Conservation (phyloP, 2,888 invertebrate species). For the Pelosia muscerda region DNA sequence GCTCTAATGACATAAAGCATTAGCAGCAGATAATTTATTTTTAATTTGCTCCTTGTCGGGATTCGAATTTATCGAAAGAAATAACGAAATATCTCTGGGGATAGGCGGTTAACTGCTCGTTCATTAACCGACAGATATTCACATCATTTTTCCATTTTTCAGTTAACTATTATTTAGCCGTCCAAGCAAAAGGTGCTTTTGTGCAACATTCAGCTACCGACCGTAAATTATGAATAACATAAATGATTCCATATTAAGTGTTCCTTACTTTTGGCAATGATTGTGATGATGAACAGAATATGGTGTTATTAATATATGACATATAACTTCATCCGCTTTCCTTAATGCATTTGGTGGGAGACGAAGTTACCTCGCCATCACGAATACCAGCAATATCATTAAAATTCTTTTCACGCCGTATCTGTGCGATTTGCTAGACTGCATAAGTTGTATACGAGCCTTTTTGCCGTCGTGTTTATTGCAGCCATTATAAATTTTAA, state of each 20-base stretch:
- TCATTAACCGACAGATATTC: slow-evolving; percentile 15
- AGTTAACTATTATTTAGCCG: background rate
- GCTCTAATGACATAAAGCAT: slow-evolving; percentile 79
- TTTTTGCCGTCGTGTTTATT: slow-evolving; percentile 45
- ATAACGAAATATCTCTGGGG: slow-evolving; percentile 27
- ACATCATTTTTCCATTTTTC: slow-evolving; percentile 1
- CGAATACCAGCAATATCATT: slow-evolving; percentile 54
- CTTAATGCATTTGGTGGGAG: slow-evolving; percentile 17
- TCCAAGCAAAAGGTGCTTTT: background rate
- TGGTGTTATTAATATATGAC: background rate
- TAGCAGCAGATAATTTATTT: slow-evolving; percentile 75
- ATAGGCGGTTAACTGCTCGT: slow-evolving; percentile 17
- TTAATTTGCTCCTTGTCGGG: slow-evolving; percentile 65
- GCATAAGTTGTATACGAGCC: slow-evolving; percentile 36
- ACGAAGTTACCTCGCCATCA: slow-evolving; percentile 53
- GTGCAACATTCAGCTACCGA: background rate
- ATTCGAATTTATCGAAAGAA: slow-evolving; percentile 55
- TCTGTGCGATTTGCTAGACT: slow-evolving; percentile 52
- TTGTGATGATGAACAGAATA: background rate
- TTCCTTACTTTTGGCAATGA: background rate
- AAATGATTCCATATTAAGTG: background rate
- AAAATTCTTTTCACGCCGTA: slow-evolving; percentile 60
- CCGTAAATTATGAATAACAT: background rate
- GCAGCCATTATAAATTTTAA: slow-evolving; percentile 49
- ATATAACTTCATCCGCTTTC: background rate